Conservation (phyloP, 2,797 vertebrate species). For the Tarsius wallacei region DNA sequence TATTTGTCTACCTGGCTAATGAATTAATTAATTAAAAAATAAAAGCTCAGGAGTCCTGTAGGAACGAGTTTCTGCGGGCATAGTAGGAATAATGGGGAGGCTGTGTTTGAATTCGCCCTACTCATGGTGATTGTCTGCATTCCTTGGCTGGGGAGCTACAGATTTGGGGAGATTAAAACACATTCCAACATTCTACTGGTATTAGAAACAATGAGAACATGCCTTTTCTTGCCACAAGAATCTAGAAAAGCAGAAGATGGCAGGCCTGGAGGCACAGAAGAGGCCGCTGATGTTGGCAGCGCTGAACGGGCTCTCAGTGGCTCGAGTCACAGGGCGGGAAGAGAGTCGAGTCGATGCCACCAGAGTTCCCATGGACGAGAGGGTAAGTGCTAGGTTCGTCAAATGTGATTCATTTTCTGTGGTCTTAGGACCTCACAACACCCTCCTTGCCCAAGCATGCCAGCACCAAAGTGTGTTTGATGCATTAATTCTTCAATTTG, state of each 20-base stretch:
- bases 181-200: constrained; percentile 92
- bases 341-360: constrained; percentile 92
- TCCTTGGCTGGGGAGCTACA: constrained; percentile 91
- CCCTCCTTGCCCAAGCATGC: not conserved
- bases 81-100: constrained; percentile 85
- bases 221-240: constrained; percentile 95
- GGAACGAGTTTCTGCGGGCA: constrained; percentile 84
- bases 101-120: constrained; percentile 88
- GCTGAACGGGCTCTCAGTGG: constrained; percentile 96
- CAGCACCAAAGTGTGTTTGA: not conserved
- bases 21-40: constrained; percentile 70
- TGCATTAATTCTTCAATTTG: not conserved
- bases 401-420: constrained; percentile 59
- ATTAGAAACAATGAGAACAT: constrained; percentile 92
- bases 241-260: constrained; percentile 98
- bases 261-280: constrained; percentile 97
- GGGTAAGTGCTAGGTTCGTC: constrained; percentile 92
- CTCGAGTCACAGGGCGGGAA: constrained; percentile 95
- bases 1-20: constrained; percentile 62
- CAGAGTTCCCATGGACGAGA: constrained; percentile 95
- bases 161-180: constrained; percentile 92
- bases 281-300: constrained; percentile 98
- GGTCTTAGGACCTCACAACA: constrained; percentile 12
- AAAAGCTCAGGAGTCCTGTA: constrained; percentile 85
- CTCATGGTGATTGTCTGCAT: constrained; percentile 89